phyloP scores from a whole-genome alignment of 2,888 invertebrate species.

The Drosophila aldrichi region DNA sequence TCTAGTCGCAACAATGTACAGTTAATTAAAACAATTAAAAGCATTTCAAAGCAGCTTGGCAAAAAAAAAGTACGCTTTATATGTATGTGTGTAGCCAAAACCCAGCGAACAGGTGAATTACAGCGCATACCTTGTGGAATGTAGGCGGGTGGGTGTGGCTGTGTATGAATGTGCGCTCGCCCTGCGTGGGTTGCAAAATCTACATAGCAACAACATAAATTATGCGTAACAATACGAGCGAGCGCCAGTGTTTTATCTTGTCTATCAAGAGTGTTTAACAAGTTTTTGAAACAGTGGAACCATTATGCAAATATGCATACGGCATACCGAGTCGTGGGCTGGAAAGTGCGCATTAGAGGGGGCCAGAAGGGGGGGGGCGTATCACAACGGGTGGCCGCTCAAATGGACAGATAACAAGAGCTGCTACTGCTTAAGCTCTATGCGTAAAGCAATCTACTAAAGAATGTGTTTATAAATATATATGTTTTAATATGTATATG shows the following conservation, averaged over 20 bases:
- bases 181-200: slow-evolving; percentile 37
- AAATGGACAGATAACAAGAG: slow-evolving; percentile 11
- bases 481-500: not conserved
- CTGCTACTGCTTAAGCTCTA: slow-evolving; percentile 4
- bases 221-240: slow-evolving; percentile 75
- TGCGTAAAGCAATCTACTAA: slow-evolving; percentile 21
- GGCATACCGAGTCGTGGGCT: slow-evolving; percentile 19
- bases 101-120: slow-evolving; percentile 46
- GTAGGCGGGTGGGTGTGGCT: not conserved
- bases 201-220: slow-evolving; percentile 73
- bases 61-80: not conserved
- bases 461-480: not conserved
- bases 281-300: slow-evolving; percentile 79
- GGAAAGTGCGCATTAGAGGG: too few species aligned
- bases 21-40: slow-evolving; percentile 74
- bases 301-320: slow-evolving; percentile 81
- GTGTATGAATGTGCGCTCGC: slow-evolving; percentile 3
- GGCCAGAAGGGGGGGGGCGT: not conserved
- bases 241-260: slow-evolving; percentile 77
- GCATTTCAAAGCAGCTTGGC: slow-evolving; percentile 29
- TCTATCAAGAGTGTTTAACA: slow-evolving; percentile 82
- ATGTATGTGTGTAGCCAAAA: not conserved
- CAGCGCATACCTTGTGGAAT: slow-evolving; percentile 16
- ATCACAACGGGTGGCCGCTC: slow-evolving; percentile 39
- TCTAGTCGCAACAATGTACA: slow-evolving; percentile 39